phyloP scores from a whole-genome alignment of 1,140 invertebrate species.

The Chironomus tepperi region DNA sequence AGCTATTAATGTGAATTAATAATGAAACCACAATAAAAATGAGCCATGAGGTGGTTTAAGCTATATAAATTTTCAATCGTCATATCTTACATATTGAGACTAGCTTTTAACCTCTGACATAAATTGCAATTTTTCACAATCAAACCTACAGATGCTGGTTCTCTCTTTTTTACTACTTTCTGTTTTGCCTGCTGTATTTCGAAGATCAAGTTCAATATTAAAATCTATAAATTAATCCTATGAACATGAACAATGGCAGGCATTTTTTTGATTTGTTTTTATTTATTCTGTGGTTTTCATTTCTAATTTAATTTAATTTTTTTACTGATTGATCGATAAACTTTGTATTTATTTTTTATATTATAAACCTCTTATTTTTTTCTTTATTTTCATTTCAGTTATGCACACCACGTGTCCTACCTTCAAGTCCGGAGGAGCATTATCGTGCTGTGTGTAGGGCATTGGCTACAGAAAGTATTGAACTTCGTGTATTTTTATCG shows the following conservation, averaged over 20 bases:
- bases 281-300: not conserved
- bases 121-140: conserved; percentile 7
- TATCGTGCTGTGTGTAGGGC: conserved; percentile 87
- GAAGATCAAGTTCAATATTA: conserved; percentile 8
- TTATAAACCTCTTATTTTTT: not conserved
- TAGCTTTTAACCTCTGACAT: conserved; percentile 12
- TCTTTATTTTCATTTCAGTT: conserved; percentile 29
- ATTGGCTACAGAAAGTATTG: conserved; percentile 79
- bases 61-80: not conserved
- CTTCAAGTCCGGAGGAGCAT: conserved; percentile 56
- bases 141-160: not conserved
- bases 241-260: not conserved
- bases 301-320: conserved; percentile 9
- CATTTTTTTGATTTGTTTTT: not conserved
- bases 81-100: conserved; percentile 1
- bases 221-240: not conserved
- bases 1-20: not conserved
- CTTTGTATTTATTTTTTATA: too few species aligned
- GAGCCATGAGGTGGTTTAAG: too few species aligned
- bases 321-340: too few species aligned
- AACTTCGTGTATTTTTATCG: conserved; percentile 81
- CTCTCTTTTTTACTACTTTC: too few species aligned
- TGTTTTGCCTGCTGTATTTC: not conserved
- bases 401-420: conserved; percentile 37
- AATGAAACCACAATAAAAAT: not conserved